Conservation (phyloP, 2,888 invertebrate species). For the Diloba caeruleocephala region DNA sequence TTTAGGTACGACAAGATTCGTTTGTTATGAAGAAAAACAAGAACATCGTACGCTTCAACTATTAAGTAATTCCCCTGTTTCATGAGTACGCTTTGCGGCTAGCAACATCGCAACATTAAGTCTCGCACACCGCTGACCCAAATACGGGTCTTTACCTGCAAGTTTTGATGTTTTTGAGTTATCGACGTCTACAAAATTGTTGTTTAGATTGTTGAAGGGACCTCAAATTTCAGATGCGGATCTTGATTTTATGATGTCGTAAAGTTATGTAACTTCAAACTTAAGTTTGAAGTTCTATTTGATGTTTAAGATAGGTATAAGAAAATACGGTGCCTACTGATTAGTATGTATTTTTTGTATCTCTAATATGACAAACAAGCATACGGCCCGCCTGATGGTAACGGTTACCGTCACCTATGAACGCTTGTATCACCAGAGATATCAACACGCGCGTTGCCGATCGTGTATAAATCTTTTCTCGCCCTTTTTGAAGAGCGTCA, state of each 20-base stretch:
- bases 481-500: too few species aligned
- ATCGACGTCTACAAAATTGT: slow-evolving; percentile 32
- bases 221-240: slow-evolving; percentile 37
- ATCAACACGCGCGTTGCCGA: too few species aligned
- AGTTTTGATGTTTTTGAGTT: slow-evolving; percentile 28
- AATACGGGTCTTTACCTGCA: slow-evolving; percentile 19
- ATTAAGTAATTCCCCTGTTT: slow-evolving; percentile 11
- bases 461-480: too few species aligned
- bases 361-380: too few species aligned
- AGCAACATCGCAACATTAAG: slow-evolving; percentile 3
- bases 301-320: too few species aligned
- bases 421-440: too few species aligned
- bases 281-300: too few species aligned
- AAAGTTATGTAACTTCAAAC: too few species aligned
- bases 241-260: slow-evolving; percentile 4
- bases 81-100: slow-evolving; percentile 19
- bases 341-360: too few species aligned
- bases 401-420: too few species aligned
- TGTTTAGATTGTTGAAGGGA: slow-evolving; percentile 42
- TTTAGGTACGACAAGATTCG: background rate
- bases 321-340: too few species aligned
- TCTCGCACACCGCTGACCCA: slow-evolving; percentile 18
- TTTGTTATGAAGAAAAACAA: background rate
- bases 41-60: background rate
- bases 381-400: too few species aligned